Evolutionary conservation across 2,888 invertebrate species (phyloP).

Genomic region (Acronicta aceris): DNA sequence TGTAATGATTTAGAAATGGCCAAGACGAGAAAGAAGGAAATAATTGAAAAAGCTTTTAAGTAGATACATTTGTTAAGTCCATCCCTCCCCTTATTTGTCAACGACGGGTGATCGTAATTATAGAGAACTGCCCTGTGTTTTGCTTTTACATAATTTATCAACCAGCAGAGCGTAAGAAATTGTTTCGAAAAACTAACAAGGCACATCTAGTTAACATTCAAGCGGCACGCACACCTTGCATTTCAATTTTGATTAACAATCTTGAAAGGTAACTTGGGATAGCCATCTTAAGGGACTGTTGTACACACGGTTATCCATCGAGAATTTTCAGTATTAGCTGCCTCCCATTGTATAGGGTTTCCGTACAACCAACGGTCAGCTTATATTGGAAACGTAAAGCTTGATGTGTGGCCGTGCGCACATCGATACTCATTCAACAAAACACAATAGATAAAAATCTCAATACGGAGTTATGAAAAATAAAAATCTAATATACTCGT

Average conservation of each 20-base stretch:
- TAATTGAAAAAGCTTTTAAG: conserved; percentile 30
- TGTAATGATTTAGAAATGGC: not conserved
- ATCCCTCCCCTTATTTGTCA: conserved; percentile 2
- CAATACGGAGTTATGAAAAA: conserved; percentile 17
- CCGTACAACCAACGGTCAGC: no score
- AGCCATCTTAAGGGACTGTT: conserved; percentile 20
- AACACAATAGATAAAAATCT: conserved; percentile 1
- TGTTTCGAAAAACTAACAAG: conserved; percentile 24
- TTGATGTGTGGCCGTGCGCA: no score
- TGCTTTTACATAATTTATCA: conserved; percentile 19
- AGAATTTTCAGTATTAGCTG: no score
- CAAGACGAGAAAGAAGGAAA: conserved; percentile 1
- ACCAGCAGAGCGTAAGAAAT: conserved; percentile 17
- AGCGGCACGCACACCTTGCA: conserved; percentile 40
- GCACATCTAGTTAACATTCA: conserved; percentile 39
- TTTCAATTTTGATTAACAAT: conserved; percentile 46
- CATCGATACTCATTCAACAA: conserved; percentile 10
- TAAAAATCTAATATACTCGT: conserved; percentile 21
- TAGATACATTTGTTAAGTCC: conserved; percentile 2
- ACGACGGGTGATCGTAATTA: not conserved
- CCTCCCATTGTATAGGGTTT: no score
- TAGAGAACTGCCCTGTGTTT: not conserved
- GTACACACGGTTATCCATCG: not conserved
- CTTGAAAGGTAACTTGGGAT: conserved; percentile 31
- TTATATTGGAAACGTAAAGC: no score